These are phyloP conservation scores for Holacanthus passer DNA, from an alignment of 2,113 vertebrate species.

Conservation along the genomic window DNA sequence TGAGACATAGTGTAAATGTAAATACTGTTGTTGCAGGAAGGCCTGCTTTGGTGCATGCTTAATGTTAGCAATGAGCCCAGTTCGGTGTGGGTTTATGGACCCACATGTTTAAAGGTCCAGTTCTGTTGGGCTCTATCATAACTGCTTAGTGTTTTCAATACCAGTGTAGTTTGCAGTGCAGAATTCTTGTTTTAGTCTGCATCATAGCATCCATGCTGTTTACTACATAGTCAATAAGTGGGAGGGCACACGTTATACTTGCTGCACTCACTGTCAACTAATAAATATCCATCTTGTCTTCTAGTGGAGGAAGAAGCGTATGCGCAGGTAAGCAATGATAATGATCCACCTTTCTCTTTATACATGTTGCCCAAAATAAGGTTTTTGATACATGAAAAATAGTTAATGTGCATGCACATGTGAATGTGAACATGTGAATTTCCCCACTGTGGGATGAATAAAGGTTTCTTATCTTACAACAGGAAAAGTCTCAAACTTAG, in stretches of 20 bases:
- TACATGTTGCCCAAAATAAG: neutral
- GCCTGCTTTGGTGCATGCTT: neutral
- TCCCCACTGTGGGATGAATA: no score
- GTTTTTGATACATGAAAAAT: no score
- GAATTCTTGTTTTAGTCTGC: neutral
- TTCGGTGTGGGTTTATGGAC: neutral
- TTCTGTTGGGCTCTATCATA: neutral
- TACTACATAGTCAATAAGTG: neutral
- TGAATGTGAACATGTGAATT: no score
- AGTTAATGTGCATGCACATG: no score
- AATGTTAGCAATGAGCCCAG: neutral
- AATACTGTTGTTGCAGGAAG: neutral
- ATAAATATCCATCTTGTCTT: constrained; percentile 15
- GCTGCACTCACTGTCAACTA: neutral
- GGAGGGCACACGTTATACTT: neutral
- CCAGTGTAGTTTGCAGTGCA: neutral
- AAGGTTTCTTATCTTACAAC: no score
- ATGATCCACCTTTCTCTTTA: fast-evolving
- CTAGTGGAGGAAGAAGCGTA: constrained; percentile 97
- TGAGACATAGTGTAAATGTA: neutral
- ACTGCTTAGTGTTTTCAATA: neutral
- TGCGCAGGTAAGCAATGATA: constrained; percentile 90
- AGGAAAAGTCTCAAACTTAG: neutral
- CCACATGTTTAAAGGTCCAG: fast-evolving
- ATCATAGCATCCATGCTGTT: neutral